phyloP scores from a whole-genome alignment of 2,113 vertebrate species.

The Asarcornis scutulata region DNA sequence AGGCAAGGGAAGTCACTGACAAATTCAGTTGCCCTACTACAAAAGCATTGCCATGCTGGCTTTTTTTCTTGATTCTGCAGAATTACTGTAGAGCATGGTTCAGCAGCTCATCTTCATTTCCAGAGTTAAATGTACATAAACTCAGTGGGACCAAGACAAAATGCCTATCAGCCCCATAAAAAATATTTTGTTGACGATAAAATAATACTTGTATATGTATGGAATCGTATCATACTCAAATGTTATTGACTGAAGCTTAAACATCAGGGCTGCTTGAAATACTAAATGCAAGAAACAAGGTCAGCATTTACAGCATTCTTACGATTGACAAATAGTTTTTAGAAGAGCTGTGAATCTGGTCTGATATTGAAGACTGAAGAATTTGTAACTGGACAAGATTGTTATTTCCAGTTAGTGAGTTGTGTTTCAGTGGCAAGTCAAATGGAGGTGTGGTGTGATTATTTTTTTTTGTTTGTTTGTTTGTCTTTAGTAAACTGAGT shows the following conservation, averaged over 20 bases:
- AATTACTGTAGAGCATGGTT: not conserved
- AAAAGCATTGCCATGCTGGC: not conserved
- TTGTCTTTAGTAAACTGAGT: too few relatives aligned
- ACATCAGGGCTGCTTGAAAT: not conserved
- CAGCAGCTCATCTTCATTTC: not conserved
- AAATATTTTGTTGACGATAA: not conserved
- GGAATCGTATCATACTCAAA: not conserved
- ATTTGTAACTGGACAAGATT: not conserved
- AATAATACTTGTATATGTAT: not conserved
- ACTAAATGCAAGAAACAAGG: not conserved
- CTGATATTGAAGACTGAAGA: not conserved
- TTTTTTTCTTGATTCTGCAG: not conserved
- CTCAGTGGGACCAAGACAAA: not conserved
- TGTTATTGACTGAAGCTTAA: not conserved
- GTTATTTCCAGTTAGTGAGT: not conserved
- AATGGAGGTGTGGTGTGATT: not conserved
- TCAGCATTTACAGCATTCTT: not conserved
- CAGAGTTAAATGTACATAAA: not conserved
- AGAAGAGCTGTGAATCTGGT: not conserved
- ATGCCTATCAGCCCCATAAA: not conserved
- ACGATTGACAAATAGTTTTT: not conserved
- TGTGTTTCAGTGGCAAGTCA: not conserved
- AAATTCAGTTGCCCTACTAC: not conserved
- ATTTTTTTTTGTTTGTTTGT: not conserved
- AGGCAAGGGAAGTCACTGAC: not conserved